Evolutionary conservation across 2,797 vertebrate genomes (phyloP).

Genomic region (Sebastes jordani): DNA sequence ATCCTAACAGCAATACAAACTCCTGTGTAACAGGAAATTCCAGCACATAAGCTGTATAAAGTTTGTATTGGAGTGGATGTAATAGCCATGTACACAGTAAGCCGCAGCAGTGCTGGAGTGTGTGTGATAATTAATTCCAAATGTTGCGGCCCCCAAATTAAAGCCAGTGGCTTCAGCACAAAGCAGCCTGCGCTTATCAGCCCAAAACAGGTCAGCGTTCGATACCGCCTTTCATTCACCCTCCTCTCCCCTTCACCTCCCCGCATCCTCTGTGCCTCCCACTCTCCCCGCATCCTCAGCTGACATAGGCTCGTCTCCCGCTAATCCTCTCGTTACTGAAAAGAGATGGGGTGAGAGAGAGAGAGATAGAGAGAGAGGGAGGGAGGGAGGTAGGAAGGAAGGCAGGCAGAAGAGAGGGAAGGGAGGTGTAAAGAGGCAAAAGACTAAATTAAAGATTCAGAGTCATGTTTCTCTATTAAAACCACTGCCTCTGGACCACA

Average conservation of each 20-base stretch:
- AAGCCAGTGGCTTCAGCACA: constrained; percentile 80
- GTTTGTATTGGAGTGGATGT: constrained; percentile 69
- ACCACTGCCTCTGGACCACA: constrained; percentile 43
- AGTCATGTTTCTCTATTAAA: constrained; percentile 66
- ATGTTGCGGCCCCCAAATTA: constrained; percentile 81
- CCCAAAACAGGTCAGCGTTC: constrained; percentile 85
- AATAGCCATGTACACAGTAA: constrained; percentile 70
- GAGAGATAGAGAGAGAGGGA: not conserved
- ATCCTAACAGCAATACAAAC: constrained; percentile 35
- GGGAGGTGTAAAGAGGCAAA: constrained; percentile 33
- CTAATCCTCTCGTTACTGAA: constrained; percentile 83
- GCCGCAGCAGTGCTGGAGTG: constrained; percentile 69
- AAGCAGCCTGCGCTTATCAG: constrained; percentile 81
- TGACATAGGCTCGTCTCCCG: constrained; percentile 77
- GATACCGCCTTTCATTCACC: constrained; percentile 80
- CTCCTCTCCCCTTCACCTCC: constrained; percentile 69
- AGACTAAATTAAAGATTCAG: constrained; percentile 60
- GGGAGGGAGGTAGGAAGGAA: constrained; percentile 6
- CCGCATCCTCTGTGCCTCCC: constrained; percentile 58
- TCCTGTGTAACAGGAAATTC: constrained; percentile 55
- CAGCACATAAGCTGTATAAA: constrained; percentile 65
- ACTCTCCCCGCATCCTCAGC: constrained; percentile 68
- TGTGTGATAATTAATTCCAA: constrained; percentile 84
- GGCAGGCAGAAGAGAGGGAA: not conserved
- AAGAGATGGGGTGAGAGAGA: constrained; percentile 65